Base-by-base conservation (phyloP, 1,140 invertebrate genomes). In the Chelonus insularis region DNA sequence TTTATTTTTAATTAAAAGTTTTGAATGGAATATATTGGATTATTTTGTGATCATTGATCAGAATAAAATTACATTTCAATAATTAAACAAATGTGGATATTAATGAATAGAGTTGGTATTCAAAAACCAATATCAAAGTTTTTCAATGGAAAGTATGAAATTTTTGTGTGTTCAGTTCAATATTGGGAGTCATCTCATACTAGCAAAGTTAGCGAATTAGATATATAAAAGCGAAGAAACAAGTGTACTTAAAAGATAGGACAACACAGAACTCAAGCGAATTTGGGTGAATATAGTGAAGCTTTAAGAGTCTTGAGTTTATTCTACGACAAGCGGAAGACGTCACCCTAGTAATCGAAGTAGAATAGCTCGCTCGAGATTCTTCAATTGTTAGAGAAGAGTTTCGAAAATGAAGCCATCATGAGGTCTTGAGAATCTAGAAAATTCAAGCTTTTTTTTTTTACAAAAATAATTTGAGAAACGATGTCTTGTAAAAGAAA, bases 281-380 rank as follows among this genome's bases (percentile, higher is more conserved):
- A 52, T 34, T 52, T 34, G 9, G 6, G 14, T 52, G 5, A 52
- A 34, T 25, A 52, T n/a, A 34, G 1, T 8, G 43, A 18, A 18
- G 16, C 2, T 18, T 16, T 3, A 45, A 45, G 43, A 21, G 12
- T 21, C 9, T 18, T 45, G 2, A 45, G 43, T 45, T 45, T 16
- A 61, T 61, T 55, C 51, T 52, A 43, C 7, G 9, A 23, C 9
- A 55, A 61, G 8, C 37, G 39, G 41, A 61, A 61, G 50, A 47
- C 25, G 41, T 55, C 25, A 57, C 56, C 2, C 23, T 16, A 23
- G 59, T 55, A 61, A 61, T 55, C 50, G 51, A 61, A 61, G 39
- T 47, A 47, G 39, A 54, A 61, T 55, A 25, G 50, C 51, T 55
- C 7, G 55, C 39, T 61, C n/a, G 29, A 61, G 32, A 11, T 55